Evolutionary conservation across 1,140 invertebrate genomes (phyloP), one percentile per base, ranked within the genome.

Genomic region (Potamilus streckersoni): DNA sequence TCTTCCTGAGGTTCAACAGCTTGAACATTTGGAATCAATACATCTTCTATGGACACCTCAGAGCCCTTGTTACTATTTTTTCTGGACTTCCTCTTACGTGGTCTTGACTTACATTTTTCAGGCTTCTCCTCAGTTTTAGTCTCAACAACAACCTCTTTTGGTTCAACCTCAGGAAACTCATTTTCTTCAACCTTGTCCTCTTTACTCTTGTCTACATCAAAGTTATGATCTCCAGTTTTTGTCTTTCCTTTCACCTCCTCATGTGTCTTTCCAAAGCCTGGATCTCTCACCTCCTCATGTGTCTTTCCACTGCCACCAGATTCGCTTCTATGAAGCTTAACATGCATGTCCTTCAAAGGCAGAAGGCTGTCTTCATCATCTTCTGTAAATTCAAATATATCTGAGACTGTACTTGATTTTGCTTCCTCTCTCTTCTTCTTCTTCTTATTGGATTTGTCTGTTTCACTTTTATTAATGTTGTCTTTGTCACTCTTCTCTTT

Each of bases 351-450:
- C 68, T 79, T 80, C 19, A 76, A 69, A 49, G 74, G 68, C 65
- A 64, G 70, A 27, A 71, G 68, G 72, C 64, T 74, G 60, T 59
- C 80, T 27, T 80, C 75, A 31, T 84, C 82, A 27, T 83, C 81
- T 59, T 82, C 81, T 38, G 69, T 73, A 63, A 83, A 83, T 61
- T 81, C 80, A 74, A 83, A 84, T 6, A 82, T 70, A 77, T 82
- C 82, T 56, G 75, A 72, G 59, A 68, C 74, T 17, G 55, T 49
- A 57, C 23, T 27, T 57, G 38, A 57, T 31, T 64, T 73, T 49
- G 38, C 6, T 65, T 63, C 19, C n/a, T 67, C 67, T 19, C 23
- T 38, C 11, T 16, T 11, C 49, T 58, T 11, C 49, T 58, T 12
- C 17, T 68, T 73, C n/a, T 62, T 71, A 55, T 31, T 4, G 23